Percentiles rank a stretch among this genome's conserved stretches.
Evolutionary conservation across 2,888 invertebrate species (phyloP).

Genomic region (Limenitis camilla): DNA sequence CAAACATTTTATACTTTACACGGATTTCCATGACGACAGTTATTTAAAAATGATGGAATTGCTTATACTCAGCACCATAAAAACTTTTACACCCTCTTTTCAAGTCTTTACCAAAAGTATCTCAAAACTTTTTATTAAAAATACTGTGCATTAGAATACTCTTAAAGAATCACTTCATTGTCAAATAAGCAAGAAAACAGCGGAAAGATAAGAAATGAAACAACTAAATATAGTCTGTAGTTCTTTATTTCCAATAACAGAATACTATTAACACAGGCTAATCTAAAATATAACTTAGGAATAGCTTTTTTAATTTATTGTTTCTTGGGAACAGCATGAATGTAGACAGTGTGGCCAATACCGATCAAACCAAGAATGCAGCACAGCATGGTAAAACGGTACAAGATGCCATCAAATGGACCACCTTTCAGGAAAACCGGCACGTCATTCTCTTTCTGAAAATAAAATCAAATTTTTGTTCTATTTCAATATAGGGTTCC

Average conservation of each 20-base stretch:
- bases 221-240: conserved; percentile 2
- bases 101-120: too few species aligned
- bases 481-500: neutral
- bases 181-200: too few species aligned
- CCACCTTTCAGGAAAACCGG: conserved; percentile 77
- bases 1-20: too few species aligned
- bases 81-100: too few species aligned
- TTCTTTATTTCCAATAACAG: conserved; percentile 44
- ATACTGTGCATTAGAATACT: too few species aligned
- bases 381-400: conserved; percentile 57
- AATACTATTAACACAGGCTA: conserved; percentile 35
- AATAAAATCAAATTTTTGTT: conserved; percentile 3
- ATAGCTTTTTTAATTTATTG: conserved; percentile 31
- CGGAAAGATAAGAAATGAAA: too few species aligned
- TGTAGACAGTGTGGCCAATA: conserved; percentile 54
- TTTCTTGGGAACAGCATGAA: conserved; percentile 57
- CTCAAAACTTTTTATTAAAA: too few species aligned
- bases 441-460: conserved; percentile 73
- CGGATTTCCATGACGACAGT: too few species aligned
- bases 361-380: conserved; percentile 53
- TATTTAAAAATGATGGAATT: too few species aligned
- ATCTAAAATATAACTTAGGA: conserved; percentile 44
- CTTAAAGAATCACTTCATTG: too few species aligned
- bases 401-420: conserved; percentile 63
- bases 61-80: too few species aligned